Evolutionary conservation across 2,888 invertebrate genomes (phyloP), one percentile per base, ranked within the genome.

Genomic region (Ethmia dodecea): DNA sequence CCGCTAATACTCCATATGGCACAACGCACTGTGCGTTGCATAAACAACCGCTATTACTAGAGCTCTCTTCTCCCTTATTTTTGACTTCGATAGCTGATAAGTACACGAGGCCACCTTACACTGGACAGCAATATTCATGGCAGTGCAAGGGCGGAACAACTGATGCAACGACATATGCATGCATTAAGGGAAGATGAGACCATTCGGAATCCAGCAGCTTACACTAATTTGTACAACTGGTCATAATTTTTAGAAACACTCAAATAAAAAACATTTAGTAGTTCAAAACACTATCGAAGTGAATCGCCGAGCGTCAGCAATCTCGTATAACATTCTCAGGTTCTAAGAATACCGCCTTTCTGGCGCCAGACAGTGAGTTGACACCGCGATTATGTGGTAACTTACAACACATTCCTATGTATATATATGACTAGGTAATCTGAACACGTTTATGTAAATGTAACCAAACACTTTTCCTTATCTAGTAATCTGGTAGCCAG

Each of bases 1-100:
- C 70, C 65, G 70, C 77, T 80, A 81, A 84, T 79, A 75, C 76
- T 83, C 80, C 86, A 83, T 84, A 84, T 86, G 86, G 81, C 83
- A 70, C 53, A 61, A 67, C 67, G 73, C 72, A 64, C 62, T 66
- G 61, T 57, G 65, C 70, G 63, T 70, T 65, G 52, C 55, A 64
- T 60, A 72, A 70, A 72, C 62, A 70, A 63, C 84, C 78, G 75
- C 35, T 42, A 28, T 40, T 13, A 15, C 28, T 15, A 40, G 78
- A 68, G 43, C 74, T 24, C 10, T 32, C 18, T 16, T 24, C 31
- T 25, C 25, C 12, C n/a, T 27, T 27, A 11, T 36, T 34, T 27
- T 8, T 16, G 30, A 37, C 11, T 13, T 30, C n/a, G 37, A 32
- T 9, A 13, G 11, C n/a, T 12, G 12, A 12, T 18, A 43, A 31